Evolutionary conservation across 30 jellyfish, hydroid and myxozoan genomes (phyloP).

Genomic region (Cassiopea andromeda): DNA sequence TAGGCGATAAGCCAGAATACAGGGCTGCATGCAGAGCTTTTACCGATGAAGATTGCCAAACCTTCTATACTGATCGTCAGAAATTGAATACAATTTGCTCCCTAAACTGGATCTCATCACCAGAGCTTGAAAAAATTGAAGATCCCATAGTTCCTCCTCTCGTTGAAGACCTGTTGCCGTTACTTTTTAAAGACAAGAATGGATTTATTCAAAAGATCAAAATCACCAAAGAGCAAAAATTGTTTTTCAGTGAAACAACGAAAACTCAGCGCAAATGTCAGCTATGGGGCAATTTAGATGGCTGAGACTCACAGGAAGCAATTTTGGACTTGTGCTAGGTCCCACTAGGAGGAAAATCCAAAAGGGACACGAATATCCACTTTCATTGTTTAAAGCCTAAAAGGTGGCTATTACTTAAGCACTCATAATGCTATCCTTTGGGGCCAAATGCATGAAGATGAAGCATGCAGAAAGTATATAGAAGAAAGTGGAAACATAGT

Average conservation of each 20-base stretch:
- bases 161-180: constrained; percentile 35
- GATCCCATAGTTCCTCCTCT: constrained; percentile 14
- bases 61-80: neutral
- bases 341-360: neutral
- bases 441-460: constrained; percentile 59
- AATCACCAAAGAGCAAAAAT: constrained; percentile 28
- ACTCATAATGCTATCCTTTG: constrained; percentile 29
- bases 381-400: neutral
- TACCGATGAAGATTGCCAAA: neutral
- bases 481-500: constrained; percentile 35
- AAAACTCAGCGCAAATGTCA: constrained; percentile 6
- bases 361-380: neutral
- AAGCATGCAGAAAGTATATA: constrained; percentile 5
- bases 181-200: neutral
- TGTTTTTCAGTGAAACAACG: constrained; percentile 33
- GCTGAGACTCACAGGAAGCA: constrained; percentile 3
- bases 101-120: constrained; percentile 47
- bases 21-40: neutral
- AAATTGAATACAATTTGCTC: neutral
- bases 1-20: neutral
- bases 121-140: constrained; percentile 38
- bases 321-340: constrained; percentile 3
- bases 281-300: constrained; percentile 4
- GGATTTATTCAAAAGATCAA: neutral
- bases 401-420: neutral